Conservation (phyloP, 2,888 invertebrate genomes). For the Calameuta idolon region DNA sequence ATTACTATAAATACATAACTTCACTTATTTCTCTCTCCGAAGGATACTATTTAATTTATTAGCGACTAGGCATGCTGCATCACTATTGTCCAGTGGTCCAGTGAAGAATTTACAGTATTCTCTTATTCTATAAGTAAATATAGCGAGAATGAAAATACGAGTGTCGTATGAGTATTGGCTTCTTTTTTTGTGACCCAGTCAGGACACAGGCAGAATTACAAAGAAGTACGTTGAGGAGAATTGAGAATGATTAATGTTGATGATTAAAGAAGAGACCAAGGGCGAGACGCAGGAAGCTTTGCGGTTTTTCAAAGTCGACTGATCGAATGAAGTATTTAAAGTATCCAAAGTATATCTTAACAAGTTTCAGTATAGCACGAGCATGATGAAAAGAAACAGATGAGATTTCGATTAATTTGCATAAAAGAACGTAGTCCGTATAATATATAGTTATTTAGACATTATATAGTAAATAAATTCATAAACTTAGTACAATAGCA, state of each 20-base stretch:
- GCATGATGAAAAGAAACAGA: background rate
- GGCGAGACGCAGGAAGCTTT: background rate
- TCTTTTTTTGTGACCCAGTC: too few species aligned
- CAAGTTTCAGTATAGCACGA: background rate
- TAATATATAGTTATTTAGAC: background rate
- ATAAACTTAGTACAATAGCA: conserved; percentile 19
- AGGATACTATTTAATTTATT: conserved; percentile 2
- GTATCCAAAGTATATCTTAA: conserved; percentile 8
- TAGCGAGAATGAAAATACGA: background rate
- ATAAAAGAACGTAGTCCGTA: background rate
- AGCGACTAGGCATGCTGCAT: conserved; percentile 2
- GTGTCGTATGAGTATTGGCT: background rate
- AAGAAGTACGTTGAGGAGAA: background rate
- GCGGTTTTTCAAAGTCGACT: background rate
- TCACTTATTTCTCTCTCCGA: background rate
- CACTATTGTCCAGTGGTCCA: conserved; percentile 4
- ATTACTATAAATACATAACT: background rate
- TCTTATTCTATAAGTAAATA: background rate
- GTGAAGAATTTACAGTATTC: conserved; percentile 9
- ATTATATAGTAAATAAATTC: background rate
- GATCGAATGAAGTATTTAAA: conserved; percentile 3
- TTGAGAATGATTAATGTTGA: background rate
- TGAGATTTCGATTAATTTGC: background rate
- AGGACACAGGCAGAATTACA: too few species aligned
- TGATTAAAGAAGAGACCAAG: background rate